phyloP scores from a whole-genome alignment of 2,113 vertebrate species.

The Oophaga pumilio region DNA sequence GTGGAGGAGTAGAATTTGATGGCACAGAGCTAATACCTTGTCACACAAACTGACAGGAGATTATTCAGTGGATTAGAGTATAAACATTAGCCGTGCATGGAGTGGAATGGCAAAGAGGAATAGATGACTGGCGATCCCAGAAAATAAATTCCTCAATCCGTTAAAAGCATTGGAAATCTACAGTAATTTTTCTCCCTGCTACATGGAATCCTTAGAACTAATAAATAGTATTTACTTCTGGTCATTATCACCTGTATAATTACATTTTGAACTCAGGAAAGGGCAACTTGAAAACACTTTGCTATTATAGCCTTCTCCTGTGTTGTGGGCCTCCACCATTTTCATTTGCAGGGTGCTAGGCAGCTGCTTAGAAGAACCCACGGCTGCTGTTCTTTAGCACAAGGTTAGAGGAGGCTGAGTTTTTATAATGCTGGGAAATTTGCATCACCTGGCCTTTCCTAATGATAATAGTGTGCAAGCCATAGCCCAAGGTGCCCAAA shows the following conservation, averaged over 20 bases:
- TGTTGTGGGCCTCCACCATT: too few species aligned
- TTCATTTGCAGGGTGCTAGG: too few species aligned
- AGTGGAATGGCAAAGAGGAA: constrained; percentile 73
- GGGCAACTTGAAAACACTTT: too few species aligned
- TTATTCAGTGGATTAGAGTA: constrained; percentile 79
- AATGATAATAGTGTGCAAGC: too few species aligned
- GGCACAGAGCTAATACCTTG: constrained; percentile 79
- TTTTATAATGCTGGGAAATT: too few species aligned
- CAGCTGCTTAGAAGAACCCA: too few species aligned
- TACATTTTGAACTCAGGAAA: too few species aligned
- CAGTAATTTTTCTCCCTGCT: constrained; percentile 37
- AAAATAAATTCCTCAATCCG: constrained; percentile 37
- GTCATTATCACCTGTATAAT: background rate
- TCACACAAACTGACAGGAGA: constrained; percentile 79
- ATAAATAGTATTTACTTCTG: constrained; percentile 34
- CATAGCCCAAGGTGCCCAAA: too few species aligned
- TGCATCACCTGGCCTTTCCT: too few species aligned
- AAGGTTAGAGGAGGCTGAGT: too few species aligned
- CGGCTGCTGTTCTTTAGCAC: too few species aligned
- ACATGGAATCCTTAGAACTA: constrained; percentile 9
- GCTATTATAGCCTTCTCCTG: too few species aligned
- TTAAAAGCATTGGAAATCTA: constrained; percentile 32
- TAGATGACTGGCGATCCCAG: constrained; percentile 39
- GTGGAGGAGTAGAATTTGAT: constrained; percentile 72
- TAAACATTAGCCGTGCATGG: constrained; percentile 75